Percentiles rank a stretch among this genome's conserved stretches.
phyloP scores from a whole-genome alignment of 2,888 invertebrate genomes.

The Mythimna loreyi region DNA sequence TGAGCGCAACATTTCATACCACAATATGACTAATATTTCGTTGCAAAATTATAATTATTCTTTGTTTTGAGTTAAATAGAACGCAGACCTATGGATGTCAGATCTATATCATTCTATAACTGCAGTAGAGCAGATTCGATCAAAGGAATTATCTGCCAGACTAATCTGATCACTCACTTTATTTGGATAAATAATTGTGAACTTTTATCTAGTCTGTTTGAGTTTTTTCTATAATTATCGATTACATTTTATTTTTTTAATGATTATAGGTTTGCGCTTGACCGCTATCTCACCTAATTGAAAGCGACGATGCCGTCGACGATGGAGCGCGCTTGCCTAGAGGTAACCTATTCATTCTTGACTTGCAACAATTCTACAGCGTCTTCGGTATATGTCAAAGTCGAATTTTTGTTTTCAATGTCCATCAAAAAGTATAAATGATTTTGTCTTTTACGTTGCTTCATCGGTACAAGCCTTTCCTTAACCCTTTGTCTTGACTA shows the following conservation, averaged over 20 bases:
- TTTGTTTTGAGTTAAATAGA: background rate
- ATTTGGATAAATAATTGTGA: background rate
- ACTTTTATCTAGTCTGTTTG: background rate
- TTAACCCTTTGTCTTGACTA: conserved; percentile 9
- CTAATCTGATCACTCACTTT: too few species aligned
- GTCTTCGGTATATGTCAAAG: background rate
- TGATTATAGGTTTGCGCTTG: too few species aligned
- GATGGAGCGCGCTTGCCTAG: too few species aligned
- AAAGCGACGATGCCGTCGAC: too few species aligned
- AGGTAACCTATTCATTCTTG: too few species aligned
- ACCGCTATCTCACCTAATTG: too few species aligned
- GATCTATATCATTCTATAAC: background rate
- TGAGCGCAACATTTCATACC: conserved; percentile 1
- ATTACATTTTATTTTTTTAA: too few species aligned
- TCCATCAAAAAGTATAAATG: background rate
- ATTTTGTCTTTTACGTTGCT: background rate
- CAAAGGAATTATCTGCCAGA: background rate
- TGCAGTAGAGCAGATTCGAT: background rate
- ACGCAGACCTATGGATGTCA: too few species aligned
- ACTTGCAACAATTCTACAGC: background rate
- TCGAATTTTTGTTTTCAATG: too few species aligned
- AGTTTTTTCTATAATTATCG: background rate
- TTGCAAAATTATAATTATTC: conserved; percentile 20
- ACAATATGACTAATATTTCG: conserved; percentile 2
- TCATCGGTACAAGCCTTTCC: background rate